These are phyloP conservation scores for Platycercus adscitus DNA, from an alignment of 2,113 vertebrate species.

Conservation along the genomic window DNA sequence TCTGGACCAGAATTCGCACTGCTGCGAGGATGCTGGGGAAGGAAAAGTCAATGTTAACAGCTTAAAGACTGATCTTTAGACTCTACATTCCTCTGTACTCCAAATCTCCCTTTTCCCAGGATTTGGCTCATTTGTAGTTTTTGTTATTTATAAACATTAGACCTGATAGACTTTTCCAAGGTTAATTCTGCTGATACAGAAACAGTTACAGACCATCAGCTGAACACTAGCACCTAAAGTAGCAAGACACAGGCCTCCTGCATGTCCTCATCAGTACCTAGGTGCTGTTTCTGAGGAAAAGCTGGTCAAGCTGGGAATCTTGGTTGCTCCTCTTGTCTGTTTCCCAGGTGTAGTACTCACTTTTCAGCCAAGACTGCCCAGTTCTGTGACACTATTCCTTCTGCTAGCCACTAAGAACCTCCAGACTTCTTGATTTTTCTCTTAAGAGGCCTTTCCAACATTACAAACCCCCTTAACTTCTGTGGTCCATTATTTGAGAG, in stretches of 20 bases:
- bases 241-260: neutral
- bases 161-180: neutral
- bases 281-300: neutral
- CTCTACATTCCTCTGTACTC: too few relatives aligned
- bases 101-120: neutral
- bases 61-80: neutral
- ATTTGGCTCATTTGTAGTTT: neutral
- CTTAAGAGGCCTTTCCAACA: neutral
- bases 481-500: neutral
- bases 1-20: conserved; percentile 6
- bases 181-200: neutral
- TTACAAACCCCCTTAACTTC: neutral
- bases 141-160: neutral
- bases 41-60: neutral
- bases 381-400: neutral
- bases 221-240: neutral
- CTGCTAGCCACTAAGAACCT: neutral
- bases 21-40: conserved; percentile 72
- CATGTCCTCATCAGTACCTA: accelerated
- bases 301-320: neutral
- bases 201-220: neutral
- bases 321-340: neutral
- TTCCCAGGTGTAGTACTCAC: neutral
- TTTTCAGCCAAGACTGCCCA: neutral
- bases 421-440: neutral